Conservation (phyloP, 1,140 invertebrate species). For the Paraescarpia echinospica region DNA sequence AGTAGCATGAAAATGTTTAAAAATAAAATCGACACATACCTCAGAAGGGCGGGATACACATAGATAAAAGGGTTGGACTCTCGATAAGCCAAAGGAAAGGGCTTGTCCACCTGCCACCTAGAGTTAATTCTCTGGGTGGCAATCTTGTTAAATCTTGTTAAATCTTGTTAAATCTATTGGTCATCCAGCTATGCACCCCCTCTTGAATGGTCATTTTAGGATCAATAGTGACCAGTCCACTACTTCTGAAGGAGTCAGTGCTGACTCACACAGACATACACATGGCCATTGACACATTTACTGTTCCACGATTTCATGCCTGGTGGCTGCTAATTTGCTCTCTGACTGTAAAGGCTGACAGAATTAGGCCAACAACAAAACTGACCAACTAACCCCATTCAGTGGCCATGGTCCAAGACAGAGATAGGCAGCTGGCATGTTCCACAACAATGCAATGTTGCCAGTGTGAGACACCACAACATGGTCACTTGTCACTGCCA, state of each 20-base stretch:
- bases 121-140: no score
- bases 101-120: no score
- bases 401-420: background rate
- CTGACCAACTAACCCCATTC: background rate
- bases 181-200: no score
- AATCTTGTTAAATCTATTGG: background rate
- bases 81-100: no score
- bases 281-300: background rate
- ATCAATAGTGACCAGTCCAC: background rate
- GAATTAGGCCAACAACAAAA: background rate
- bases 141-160: no score
- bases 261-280: background rate
- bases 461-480: background rate
- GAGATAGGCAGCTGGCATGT: background rate
- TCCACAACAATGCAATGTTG: background rate
- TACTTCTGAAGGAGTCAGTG: background rate
- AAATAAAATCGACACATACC: no score
- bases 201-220: background rate
- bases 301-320: background rate
- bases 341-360: background rate
- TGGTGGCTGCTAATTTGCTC: background rate
- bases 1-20: no score
- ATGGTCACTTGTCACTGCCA: background rate
- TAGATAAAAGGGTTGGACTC: no score
- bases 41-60: no score